phyloP scores from a whole-genome alignment of 2,113 vertebrate species.

The Amblyopsis rosae region DNA sequence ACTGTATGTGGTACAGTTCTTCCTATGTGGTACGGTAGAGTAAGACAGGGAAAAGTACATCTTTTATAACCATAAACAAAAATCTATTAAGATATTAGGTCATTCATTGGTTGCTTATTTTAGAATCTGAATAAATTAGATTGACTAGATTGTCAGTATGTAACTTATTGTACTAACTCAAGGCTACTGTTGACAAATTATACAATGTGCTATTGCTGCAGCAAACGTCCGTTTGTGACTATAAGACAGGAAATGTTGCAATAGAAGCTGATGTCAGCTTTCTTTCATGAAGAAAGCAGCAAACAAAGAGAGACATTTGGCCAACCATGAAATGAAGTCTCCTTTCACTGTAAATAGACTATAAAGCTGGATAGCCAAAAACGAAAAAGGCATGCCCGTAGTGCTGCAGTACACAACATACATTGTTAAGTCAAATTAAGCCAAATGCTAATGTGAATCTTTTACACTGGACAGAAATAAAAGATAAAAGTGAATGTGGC shows the following conservation, averaged over 20 bases:
- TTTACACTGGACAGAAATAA: conserved; percentile 2
- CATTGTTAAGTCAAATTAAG: conserved; percentile 6
- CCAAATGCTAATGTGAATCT: not conserved
- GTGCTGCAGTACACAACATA: not conserved
- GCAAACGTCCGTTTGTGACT: not conserved
- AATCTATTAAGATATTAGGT: no score
- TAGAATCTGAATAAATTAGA: no score
- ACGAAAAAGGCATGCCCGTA: not conserved
- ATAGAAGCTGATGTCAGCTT: not conserved
- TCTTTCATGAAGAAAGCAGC: not conserved
- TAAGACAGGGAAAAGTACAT: no score
- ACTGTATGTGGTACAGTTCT: no score
- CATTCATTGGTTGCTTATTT: no score
- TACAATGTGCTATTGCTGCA: no score
- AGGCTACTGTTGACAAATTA: no score
- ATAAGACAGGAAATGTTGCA: not conserved
- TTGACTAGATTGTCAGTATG: no score
- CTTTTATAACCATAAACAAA: no score
- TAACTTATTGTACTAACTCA: no score
- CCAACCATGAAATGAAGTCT: not conserved
- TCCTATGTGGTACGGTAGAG: no score
- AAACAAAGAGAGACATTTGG: no score
- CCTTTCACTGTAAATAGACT: not conserved
- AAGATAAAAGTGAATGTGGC: not conserved
- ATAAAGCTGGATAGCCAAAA: not conserved